phyloP scores from a whole-genome alignment of 2,113 vertebrate species.

The Silurus asotus region DNA sequence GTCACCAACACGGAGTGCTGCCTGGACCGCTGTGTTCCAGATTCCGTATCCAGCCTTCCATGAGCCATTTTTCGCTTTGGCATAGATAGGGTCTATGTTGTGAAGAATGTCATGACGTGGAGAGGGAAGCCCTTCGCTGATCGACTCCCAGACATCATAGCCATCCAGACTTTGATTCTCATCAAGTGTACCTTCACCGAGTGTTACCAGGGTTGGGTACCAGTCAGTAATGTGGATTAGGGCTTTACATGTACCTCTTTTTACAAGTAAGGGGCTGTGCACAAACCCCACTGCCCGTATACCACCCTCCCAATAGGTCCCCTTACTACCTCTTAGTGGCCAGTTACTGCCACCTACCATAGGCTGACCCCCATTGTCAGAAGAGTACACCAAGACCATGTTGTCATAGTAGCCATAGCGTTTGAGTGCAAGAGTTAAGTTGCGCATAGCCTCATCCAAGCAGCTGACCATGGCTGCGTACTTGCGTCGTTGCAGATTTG shows the following conservation, averaged over 20 bases:
- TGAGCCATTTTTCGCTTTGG: constrained; percentile 90
- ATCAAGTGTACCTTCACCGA: constrained; percentile 87
- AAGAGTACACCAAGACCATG: constrained; percentile 91
- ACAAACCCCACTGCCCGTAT: constrained; percentile 94
- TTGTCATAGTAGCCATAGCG: constrained; percentile 90
- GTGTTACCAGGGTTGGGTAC: constrained; percentile 91
- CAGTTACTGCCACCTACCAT: constrained; percentile 92
- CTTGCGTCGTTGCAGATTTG: constrained; percentile 85
- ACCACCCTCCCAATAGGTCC: constrained; percentile 95
- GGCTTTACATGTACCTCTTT: constrained; percentile 85
- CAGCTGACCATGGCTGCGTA: constrained; percentile 96
- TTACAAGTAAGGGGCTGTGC: constrained; percentile 88
- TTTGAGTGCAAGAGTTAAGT: constrained; percentile 86
- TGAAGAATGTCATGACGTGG: constrained; percentile 93
- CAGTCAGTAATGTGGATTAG: constrained; percentile 97
- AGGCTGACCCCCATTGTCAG: constrained; percentile 94
- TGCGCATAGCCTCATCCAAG: constrained; percentile 89
- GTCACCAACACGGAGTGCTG: constrained; percentile 87
- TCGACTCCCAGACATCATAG: constrained; percentile 94
- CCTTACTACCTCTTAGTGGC: constrained; percentile 94
- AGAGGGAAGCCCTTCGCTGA: constrained; percentile 90
- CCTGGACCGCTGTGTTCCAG: constrained; percentile 94
- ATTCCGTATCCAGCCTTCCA: constrained; percentile 91
- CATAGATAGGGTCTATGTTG: constrained; percentile 95
- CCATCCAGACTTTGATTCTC: constrained; percentile 88